Conservation (phyloP, 92 coral and sea anemone genomes). For the Paramuricea clavata region DNA sequence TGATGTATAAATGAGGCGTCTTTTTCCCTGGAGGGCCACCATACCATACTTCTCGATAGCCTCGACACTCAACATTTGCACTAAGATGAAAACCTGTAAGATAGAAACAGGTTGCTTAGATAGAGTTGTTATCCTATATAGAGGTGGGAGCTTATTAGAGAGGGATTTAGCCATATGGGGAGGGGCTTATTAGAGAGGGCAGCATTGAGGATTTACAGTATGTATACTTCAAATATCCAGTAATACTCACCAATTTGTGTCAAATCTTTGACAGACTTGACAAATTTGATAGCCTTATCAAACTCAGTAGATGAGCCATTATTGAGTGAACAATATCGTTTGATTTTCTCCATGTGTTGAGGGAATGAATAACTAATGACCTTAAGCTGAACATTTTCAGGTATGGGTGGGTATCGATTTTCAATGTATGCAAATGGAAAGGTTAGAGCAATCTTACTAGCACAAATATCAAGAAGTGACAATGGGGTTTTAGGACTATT, state of each 20-base stretch:
- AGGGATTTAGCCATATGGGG: too few relatives aligned
- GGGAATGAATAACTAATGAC: conserved; percentile 88
- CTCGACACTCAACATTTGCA: conserved; percentile 76
- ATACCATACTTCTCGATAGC: conserved; percentile 34
- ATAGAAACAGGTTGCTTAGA: too few relatives aligned
- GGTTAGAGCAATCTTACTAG: conserved; percentile 76
- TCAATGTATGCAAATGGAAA: conserved; percentile 94
- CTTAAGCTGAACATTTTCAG: conserved; percentile 89
- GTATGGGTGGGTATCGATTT: conserved; percentile 88
- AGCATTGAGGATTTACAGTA: too few relatives aligned
- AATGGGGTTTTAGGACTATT: conserved; percentile 30
- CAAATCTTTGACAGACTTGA: conserved; percentile 78
- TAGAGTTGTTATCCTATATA: too few relatives aligned
- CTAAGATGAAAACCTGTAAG: conserved; percentile 88
- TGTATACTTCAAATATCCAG: neutral
- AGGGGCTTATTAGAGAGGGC: too few relatives aligned
- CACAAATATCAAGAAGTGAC: conserved; percentile 78
- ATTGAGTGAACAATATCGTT: conserved; percentile 83
- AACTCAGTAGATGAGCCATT: conserved; percentile 61
- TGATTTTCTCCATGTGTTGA: conserved; percentile 76
- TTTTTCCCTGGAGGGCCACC: conserved; percentile 48
- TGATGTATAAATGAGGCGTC: conserved; percentile 65
- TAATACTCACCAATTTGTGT: conserved; percentile 87
- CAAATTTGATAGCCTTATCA: conserved; percentile 56
- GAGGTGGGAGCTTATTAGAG: too few relatives aligned